These are phyloP conservation scores for Hafferia zeledoni DNA, from an alignment of 2,797 vertebrate genomes.

Conservation along the genomic window DNA sequence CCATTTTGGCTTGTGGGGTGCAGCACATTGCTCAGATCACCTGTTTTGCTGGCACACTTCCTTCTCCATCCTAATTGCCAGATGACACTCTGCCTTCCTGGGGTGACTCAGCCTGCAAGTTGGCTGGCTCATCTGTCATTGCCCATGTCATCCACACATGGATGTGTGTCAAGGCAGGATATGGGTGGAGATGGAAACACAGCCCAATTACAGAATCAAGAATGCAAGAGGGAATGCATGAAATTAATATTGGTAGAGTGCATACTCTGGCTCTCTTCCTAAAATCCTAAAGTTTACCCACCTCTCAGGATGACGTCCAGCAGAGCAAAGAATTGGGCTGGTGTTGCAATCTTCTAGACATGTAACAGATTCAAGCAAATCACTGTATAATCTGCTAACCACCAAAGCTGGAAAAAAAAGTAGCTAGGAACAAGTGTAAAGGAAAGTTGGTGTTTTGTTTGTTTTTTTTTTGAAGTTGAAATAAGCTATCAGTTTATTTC, in stretches of 20 bases:
- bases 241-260: neutral
- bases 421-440: neutral
- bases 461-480: neutral
- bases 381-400: neutral
- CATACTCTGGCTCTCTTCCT: neutral
- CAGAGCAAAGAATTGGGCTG: neutral
- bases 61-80: neutral
- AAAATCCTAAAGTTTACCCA: neutral
- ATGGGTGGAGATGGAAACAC: neutral
- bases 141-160: fast-evolving
- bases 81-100: neutral
- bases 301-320: neutral
- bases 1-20: neutral
- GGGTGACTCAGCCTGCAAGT: conserved; percentile 15
- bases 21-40: neutral
- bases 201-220: neutral
- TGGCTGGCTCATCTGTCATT: neutral
- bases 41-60: conserved; percentile 22
- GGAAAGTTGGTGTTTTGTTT: too few relatives aligned
- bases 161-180: conserved; percentile 18
- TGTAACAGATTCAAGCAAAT: neutral
- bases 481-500: neutral
- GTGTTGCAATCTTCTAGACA: neutral
- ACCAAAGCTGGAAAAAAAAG: neutral
- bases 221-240: neutral